A percentile compares a stretch with the other conserved stretches of the same genome.
Evolutionary conservation across 2,797 vertebrate genomes (phyloP).

Genomic region (Tragopan temminckii): DNA sequence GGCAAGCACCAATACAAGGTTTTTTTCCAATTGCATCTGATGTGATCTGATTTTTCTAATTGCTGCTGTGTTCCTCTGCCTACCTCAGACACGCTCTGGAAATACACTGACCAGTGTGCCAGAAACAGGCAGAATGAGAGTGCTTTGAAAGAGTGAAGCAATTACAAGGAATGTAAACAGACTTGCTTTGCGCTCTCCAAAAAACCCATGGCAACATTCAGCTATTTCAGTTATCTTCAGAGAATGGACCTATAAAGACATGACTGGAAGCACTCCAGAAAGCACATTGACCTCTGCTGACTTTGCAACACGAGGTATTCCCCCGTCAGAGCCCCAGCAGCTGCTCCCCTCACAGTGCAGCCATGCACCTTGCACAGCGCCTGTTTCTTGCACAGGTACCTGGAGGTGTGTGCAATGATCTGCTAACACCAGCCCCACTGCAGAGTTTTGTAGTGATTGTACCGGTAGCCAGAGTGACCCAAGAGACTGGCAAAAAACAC

Average conservation of each 20-base stretch:
- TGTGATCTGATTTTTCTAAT: no score
- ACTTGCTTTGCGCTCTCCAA: background rate
- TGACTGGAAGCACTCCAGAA: background rate
- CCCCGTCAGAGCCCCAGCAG: background rate
- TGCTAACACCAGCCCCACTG: background rate
- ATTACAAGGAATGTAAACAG: background rate
- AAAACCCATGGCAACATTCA: background rate
- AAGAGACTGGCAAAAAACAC: background rate
- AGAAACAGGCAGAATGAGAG: background rate
- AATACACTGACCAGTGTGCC: rapidly evolving
- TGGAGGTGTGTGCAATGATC: background rate
- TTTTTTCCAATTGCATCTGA: background rate
- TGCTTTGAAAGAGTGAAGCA: background rate
- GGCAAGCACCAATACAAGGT: background rate
- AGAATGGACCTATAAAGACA: background rate
- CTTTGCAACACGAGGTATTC: background rate
- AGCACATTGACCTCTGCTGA: rapidly evolving
- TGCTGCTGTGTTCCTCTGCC: background rate
- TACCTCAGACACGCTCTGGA: background rate
- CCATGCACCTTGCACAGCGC: background rate
- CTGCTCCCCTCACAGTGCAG: background rate
- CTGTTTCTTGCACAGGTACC: background rate
- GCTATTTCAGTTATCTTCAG: background rate
- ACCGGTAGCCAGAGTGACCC: background rate
- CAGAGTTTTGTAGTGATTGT: background rate